A percentile compares a stretch with the other conserved stretches of the same genome.
Conservation (phyloP, 2,888 invertebrate species). For the Salpingus planirostris region DNA sequence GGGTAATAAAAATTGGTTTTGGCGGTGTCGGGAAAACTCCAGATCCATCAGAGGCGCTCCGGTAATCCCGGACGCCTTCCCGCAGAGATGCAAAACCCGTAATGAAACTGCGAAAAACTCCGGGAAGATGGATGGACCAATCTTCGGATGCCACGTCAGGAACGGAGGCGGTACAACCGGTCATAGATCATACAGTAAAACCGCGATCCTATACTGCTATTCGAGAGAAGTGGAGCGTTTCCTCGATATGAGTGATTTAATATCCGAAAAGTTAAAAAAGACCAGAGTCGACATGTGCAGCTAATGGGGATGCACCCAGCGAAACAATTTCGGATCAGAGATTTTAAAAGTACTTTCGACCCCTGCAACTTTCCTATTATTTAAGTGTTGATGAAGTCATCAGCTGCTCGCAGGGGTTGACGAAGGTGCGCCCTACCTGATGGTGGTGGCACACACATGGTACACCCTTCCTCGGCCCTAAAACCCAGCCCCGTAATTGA, state of each 20-base stretch:
- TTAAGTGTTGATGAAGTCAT: no score
- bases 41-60: no score
- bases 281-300: conserved; percentile 22
- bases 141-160: conserved; percentile 27
- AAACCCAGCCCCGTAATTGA: conserved; percentile 32
- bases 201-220: no score
- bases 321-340: no score
- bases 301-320: no score
- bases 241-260: conserved; percentile 28
- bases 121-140: conserved; percentile 31
- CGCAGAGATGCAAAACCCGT: conserved; percentile 17
- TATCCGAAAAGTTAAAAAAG: conserved; percentile 20
- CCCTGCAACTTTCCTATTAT: no score
- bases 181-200: conserved; percentile 25
- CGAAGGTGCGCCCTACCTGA: no score
- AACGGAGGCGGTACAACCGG: conserved; percentile 15
- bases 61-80: not conserved
- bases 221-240: conserved; percentile 23
- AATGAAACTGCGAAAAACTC: conserved; percentile 29
- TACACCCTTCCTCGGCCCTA: conserved; percentile 9
- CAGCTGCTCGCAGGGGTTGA: no score
- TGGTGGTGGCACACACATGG: conserved; percentile 14
- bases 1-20: no score
- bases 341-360: no score
- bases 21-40: no score